Percentiles rank a stretch among this genome's conserved stretches.
Evolutionary conservation across 2,113 vertebrate genomes (phyloP).

Genomic region (Aptenodytes patagonicus): DNA sequence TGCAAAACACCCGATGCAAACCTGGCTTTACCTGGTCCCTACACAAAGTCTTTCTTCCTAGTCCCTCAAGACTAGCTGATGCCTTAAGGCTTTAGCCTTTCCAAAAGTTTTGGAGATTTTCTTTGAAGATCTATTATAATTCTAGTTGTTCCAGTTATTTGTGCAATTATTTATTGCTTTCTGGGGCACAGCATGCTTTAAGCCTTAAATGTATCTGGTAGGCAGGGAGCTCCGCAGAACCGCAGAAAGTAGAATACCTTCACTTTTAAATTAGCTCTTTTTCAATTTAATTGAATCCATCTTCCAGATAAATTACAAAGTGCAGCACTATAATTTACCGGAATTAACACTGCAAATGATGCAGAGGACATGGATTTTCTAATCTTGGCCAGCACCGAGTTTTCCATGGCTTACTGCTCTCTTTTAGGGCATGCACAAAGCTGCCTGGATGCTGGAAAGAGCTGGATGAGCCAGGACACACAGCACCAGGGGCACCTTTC

Average conservation of each 20-base stretch:
- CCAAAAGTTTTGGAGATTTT: not conserved
- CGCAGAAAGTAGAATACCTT: constrained; percentile 4
- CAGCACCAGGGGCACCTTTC: not conserved
- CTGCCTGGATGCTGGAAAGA: not conserved
- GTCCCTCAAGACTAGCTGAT: not conserved
- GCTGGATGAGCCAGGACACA: not conserved
- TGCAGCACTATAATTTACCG: not conserved
- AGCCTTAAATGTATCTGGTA: constrained; percentile 3
- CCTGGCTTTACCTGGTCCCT: not conserved
- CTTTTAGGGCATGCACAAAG: not conserved
- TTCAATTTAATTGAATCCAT: constrained; percentile 30
- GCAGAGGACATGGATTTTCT: not conserved
- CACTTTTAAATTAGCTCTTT: constrained; percentile 35
- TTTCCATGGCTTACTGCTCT: not conserved
- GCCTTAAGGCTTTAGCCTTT: not conserved
- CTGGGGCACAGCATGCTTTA: constrained; percentile 24
- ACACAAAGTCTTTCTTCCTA: not conserved
- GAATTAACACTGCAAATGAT: not conserved
- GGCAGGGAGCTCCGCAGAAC: not conserved
- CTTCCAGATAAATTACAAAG: constrained; percentile 28
- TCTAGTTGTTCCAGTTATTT: not conserved
- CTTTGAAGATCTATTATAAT: not conserved
- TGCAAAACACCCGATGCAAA: accelerated
- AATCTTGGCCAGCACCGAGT: not conserved
- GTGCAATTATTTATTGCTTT: constrained; percentile 10